Evolutionary conservation across 2,797 vertebrate species (phyloP).

Genomic region (Sebastes matsubarae): DNA sequence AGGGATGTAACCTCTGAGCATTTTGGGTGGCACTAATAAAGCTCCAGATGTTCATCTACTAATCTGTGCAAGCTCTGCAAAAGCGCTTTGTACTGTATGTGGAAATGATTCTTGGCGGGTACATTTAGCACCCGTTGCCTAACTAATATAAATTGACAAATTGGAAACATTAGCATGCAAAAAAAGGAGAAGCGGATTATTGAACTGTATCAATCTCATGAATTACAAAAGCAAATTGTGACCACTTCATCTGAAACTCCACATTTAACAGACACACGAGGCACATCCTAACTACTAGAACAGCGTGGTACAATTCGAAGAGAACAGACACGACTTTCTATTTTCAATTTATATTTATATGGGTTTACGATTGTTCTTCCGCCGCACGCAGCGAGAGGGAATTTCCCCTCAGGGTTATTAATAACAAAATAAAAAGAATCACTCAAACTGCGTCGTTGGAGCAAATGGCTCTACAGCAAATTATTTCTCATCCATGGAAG

Average conservation of each 20-base stretch:
- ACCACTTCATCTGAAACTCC: background rate
- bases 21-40: background rate
- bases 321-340: background rate
- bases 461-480: background rate
- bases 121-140: background rate
- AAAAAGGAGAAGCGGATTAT: background rate
- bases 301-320: background rate
- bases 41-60: background rate
- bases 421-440: background rate
- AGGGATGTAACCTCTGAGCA: background rate
- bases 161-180: background rate
- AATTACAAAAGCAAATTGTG: slow-evolving; percentile 3
- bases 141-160: background rate
- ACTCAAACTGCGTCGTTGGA: background rate
- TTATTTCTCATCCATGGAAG: background rate
- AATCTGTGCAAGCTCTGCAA: background rate
- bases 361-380: background rate
- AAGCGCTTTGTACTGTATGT: background rate
- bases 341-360: background rate
- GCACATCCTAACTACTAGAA: background rate
- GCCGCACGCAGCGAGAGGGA: background rate
- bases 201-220: slow-evolving; percentile 9
- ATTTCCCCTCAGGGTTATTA: background rate
- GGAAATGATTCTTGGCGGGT: background rate
- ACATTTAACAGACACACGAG: background rate